Evolutionary conservation across 2,888 invertebrate species (phyloP), one percentile per base, ranked within the genome.

Genomic region (Leptothorax acervorum): DNA sequence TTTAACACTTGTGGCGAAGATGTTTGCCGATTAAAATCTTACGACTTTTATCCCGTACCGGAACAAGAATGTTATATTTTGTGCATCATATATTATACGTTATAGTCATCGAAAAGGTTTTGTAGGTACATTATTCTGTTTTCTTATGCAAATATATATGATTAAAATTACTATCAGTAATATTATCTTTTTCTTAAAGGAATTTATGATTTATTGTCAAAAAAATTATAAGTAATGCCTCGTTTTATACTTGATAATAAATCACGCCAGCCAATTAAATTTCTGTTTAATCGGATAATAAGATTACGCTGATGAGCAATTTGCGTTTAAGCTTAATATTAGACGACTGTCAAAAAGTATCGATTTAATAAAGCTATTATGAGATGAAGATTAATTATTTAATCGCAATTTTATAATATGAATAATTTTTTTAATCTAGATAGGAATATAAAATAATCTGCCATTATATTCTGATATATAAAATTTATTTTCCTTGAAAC

Each of bases 21-120:
- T 66, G n/a, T 39, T 66, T 66, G 18, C 12, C 66, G 79, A 79
- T 81, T 70, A 81, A 81, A 81, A 81, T 81, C 79, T 39, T 23
- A 71, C 39, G 70, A 79, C 31, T 70, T 35, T 11, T 9, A 39
- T 48, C 5, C 28, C 11, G 15, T 53, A 39, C 12, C 45, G 65
- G 6, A 35, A 51, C 3, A 60, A 45, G 9, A n/a, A 15, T 9
- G 12, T 31, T n/a, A 28, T 31, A 51, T 39, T 28, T 23, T 39
- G 15, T 39, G 15, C 31, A 28, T 28, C 15, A 12, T 18, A 15
- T 48, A 48, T 0, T 18, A 15, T 48, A 48, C 1, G 15, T 60
- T 51, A 35, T 51, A 35, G 15, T 53, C 35, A 42, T 23, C 11
- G 12, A 53, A 39, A 23, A n/a, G 23, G 0, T 48, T 76, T 51